phyloP scores from a whole-genome alignment of 2,888 invertebrate species.

The Carabus problematicus region DNA sequence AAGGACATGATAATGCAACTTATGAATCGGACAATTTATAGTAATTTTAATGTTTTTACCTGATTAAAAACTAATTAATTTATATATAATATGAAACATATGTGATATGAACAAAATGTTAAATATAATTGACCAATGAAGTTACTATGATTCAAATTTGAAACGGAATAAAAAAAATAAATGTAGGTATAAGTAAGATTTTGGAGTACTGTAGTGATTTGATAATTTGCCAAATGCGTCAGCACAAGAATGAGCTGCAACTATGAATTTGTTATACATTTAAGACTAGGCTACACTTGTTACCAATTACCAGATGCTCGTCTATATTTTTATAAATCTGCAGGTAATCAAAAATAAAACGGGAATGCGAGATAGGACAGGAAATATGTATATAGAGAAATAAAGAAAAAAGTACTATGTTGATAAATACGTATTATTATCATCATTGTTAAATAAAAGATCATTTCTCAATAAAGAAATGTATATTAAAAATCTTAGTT shows the following conservation, averaged over 20 bases:
- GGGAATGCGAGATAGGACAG: no score
- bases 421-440: conserved; percentile 31
- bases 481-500: conserved; percentile 26
- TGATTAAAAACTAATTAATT: conserved; percentile 9
- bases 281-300: no score
- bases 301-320: no score
- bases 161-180: no score
- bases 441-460: conserved; percentile 38
- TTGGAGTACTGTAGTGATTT: no score
- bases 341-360: no score
- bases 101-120: background rate
- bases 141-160: background rate
- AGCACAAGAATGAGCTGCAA: no score
- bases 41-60: no score
- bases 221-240: no score
- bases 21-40: conserved; percentile 41
- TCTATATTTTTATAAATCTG: no score
- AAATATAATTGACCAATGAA: background rate
- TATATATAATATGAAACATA: background rate
- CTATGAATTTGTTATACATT: no score
- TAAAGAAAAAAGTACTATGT: conserved; percentile 3
- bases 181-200: no score
- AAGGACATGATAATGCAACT: conserved; percentile 40
- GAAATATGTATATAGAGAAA: background rate
- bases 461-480: conserved; percentile 33